Conservation (phyloP, 23 tunicate genomes). For the Ascidia mentula region DNA sequence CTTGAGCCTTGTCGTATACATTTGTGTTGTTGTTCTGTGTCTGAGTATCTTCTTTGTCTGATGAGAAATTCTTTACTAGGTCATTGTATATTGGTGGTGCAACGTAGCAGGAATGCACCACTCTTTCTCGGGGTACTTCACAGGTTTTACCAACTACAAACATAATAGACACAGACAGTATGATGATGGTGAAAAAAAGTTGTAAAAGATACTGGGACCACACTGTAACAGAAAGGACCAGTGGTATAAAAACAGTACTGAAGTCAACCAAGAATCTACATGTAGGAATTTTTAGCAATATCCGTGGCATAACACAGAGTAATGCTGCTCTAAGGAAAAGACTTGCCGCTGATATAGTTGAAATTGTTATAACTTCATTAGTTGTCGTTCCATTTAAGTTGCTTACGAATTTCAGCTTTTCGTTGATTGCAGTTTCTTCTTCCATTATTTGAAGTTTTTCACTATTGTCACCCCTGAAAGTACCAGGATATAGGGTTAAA, state of each 20-base stretch:
- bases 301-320: slow-evolving; percentile 17
- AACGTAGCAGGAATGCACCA: slow-evolving; percentile 5
- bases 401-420: slow-evolving; percentile 60
- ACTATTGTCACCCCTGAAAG: too few species aligned
- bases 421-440: background rate
- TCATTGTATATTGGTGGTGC: slow-evolving; percentile 2
- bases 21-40: background rate
- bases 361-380: slow-evolving; percentile 29
- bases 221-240: slow-evolving; percentile 17
- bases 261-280: slow-evolving; percentile 30
- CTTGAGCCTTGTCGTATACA: background rate
- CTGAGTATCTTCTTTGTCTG: background rate
- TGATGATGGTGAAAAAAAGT: slow-evolving; percentile 3
- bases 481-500: too few species aligned
- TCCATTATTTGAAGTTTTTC: too few species aligned
- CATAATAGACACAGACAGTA: background rate
- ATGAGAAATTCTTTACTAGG: background rate
- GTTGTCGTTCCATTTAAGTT: slow-evolving; percentile 69
- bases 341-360: slow-evolving; percentile 21
- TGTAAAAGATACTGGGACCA: slow-evolving; percentile 4
- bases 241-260: slow-evolving; percentile 13
- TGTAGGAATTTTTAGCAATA: background rate
- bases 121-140: background rate
- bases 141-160: background rate
- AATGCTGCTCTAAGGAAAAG: slow-evolving; percentile 31